These are phyloP conservation scores for Agonopterix alstromeriana DNA, from an alignment of 2,888 invertebrate species.

Conservation along the genomic window DNA sequence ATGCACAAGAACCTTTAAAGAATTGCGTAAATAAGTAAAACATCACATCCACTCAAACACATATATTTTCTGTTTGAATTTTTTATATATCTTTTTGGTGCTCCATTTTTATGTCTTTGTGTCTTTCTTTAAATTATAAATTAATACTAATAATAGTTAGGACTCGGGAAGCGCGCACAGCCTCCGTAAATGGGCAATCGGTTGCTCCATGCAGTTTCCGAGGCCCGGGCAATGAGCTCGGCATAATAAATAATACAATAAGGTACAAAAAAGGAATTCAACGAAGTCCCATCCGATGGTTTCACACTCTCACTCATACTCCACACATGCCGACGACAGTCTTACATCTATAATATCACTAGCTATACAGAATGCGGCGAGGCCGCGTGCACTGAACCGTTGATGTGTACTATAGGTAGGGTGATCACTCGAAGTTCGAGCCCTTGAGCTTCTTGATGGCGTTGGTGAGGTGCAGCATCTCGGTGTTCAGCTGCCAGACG, in stretches of 20 bases:
- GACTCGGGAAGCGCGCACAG: slow-evolving; percentile 50
- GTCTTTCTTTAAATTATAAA: slow-evolving; percentile 68
- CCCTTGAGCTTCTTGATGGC: slow-evolving; percentile 91
- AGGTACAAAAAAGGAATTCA: slow-evolving; percentile 65
- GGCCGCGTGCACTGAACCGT: slow-evolving; percentile 62
- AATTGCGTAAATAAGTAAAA: slow-evolving; percentile 34
- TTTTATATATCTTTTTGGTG: slow-evolving; percentile 62
- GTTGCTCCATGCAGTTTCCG: slow-evolving; percentile 49
- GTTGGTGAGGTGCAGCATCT: slow-evolving; percentile 91
- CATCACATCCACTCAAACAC: slow-evolving; percentile 68
- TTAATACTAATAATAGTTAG: slow-evolving; percentile 68
- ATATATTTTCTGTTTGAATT: slow-evolving; percentile 70
- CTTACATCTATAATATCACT: slow-evolving; percentile 73
- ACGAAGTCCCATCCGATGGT: slow-evolving; percentile 68
- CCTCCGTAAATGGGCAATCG: slow-evolving; percentile 72
- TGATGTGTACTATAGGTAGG: slow-evolving; percentile 35
- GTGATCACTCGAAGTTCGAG: slow-evolving; percentile 74
- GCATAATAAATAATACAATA: slow-evolving; percentile 73
- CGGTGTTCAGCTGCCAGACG: slow-evolving; percentile 90
- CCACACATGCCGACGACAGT: slow-evolving; percentile 61
- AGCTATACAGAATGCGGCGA: slow-evolving; percentile 68
- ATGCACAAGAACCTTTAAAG: not conserved
- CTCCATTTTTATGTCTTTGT: slow-evolving; percentile 69
- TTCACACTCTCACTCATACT: slow-evolving; percentile 57
- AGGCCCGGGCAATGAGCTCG: slow-evolving; percentile 72